phyloP scores from a whole-genome alignment of 2,888 invertebrate genomes.

The Chrysotoxum bicinctum region DNA sequence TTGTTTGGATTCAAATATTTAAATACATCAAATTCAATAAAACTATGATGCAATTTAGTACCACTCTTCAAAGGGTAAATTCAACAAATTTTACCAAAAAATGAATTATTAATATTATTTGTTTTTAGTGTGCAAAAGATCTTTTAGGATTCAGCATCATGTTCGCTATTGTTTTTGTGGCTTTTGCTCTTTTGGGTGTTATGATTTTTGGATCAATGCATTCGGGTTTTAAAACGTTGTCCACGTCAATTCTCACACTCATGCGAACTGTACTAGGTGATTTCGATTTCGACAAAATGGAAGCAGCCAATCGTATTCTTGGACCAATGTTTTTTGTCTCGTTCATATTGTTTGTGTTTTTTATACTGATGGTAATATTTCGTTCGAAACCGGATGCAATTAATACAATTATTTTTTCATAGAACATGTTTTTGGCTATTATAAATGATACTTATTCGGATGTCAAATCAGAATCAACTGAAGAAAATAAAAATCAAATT shows the following conservation, averaged over 20 bases:
- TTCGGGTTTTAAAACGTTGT: conserved; percentile 41
- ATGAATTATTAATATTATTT: not conserved
- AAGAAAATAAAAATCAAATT: not conserved
- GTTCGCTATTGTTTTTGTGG: conserved; percentile 56
- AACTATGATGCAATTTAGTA: conserved; percentile 70
- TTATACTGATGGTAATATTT: conserved; percentile 61
- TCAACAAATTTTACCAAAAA: not conserved
- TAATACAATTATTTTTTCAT: not conserved
- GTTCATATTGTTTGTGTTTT: conserved; percentile 67
- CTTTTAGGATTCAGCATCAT: conserved; percentile 68
- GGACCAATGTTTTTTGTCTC: conserved; percentile 63
- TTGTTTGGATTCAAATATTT: conserved; percentile 73
- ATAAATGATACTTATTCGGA: conserved; percentile 64
- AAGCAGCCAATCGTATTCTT: not conserved
- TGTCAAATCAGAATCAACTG: conserved; percentile 27
- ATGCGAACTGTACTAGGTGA: conserved; percentile 60
- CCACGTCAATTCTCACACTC: conserved; percentile 56
- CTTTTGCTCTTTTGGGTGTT: conserved; percentile 69
- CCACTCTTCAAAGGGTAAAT: conserved; percentile 54
- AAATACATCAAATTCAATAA: conserved; percentile 71
- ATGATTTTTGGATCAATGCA: conserved; percentile 62
- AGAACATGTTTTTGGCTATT: conserved; percentile 70
- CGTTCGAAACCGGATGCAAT: no score
- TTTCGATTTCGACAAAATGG: conserved; percentile 30
- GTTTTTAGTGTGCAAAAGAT: conserved; percentile 69